A percentile compares a stretch with the other conserved stretches of the same genome.
phyloP scores from a whole-genome alignment of 1,140 invertebrate genomes.

The Anoplophora glabripennis region DNA sequence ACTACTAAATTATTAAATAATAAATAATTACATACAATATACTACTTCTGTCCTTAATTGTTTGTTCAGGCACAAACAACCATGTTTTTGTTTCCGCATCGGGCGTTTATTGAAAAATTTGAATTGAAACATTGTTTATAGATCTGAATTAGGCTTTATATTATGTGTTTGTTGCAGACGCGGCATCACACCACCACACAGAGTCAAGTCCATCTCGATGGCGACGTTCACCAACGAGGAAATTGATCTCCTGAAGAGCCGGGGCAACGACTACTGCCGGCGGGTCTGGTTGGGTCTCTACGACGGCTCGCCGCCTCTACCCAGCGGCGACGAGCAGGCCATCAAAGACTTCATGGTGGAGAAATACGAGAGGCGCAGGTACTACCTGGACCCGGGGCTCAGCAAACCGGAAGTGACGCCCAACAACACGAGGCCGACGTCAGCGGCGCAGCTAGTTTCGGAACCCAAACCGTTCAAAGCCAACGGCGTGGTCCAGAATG shows the following conservation, averaged over 20 bases:
- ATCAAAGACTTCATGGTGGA: conserved; percentile 88
- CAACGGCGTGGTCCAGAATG: conserved; percentile 10
- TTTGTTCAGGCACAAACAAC: no score
- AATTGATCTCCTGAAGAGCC: conserved; percentile 84
- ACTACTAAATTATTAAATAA: no score
- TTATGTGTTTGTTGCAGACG: conserved; percentile 75
- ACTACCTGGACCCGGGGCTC: conserved; percentile 63
- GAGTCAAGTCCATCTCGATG: conserved; percentile 99
- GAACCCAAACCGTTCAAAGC: conserved; percentile 11
- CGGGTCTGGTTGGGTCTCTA: conserved; percentile 87
- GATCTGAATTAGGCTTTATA: no score
- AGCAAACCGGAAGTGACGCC: conserved; percentile 17
- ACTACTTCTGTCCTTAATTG: no score
- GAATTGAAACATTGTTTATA: no score
- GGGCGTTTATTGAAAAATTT: no score
- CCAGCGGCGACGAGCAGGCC: conserved; percentile 82
- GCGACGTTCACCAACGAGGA: conserved; percentile 95
- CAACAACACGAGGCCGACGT: background rate
- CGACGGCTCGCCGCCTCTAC: conserved; percentile 57
- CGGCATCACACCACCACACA: conserved; percentile 93
- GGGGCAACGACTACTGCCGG: conserved; percentile 91
- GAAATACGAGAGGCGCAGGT: conserved; percentile 87
- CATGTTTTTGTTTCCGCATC: no score
- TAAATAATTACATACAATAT: no score
- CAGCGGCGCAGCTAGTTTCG: conserved; percentile 7